Evolutionary conservation across 1,140 invertebrate genomes (phyloP).

Genomic region (Leptinotarsa lineolata): DNA sequence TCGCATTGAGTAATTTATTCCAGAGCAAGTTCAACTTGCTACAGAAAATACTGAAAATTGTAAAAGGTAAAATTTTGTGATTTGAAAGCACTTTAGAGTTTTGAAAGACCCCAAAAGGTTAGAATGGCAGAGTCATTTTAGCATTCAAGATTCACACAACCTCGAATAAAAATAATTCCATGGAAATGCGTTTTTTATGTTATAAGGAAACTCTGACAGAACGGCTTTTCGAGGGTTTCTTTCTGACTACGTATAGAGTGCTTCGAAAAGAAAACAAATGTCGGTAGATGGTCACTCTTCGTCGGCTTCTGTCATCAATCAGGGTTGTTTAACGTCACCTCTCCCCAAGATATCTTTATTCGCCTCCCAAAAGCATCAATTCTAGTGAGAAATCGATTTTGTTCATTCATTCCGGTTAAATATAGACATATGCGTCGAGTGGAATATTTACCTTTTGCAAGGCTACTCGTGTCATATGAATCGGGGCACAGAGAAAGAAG

Average conservation of each 20-base stretch:
- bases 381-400: conserved; percentile 6
- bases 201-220: neutral
- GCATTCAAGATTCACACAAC: neutral
- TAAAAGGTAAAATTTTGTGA: too few relatives aligned
- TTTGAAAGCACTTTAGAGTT: too few relatives aligned
- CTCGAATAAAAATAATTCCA: conserved; percentile 15
- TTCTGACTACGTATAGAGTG: conserved; percentile 14
- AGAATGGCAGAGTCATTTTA: neutral
- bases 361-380: neutral
- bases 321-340: conserved; percentile 18
- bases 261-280: conserved; percentile 21
- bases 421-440: too few relatives aligned
- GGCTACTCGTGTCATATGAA: too few relatives aligned
- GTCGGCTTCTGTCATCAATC: conserved; percentile 14
- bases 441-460: too few relatives aligned
- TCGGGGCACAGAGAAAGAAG: too few relatives aligned
- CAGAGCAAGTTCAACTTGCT: too few relatives aligned
- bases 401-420: conserved; percentile 5
- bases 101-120: too few relatives aligned
- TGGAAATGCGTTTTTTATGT: conserved; percentile 19
- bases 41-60: too few relatives aligned
- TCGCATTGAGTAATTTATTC: too few relatives aligned
- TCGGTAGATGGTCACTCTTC: conserved; percentile 18
- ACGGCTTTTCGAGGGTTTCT: conserved; percentile 6
- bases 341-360: conserved; percentile 8